These are phyloP conservation scores for Anas bernieri DNA, from an alignment of 2,797 vertebrate species.

Conservation along the genomic window DNA sequence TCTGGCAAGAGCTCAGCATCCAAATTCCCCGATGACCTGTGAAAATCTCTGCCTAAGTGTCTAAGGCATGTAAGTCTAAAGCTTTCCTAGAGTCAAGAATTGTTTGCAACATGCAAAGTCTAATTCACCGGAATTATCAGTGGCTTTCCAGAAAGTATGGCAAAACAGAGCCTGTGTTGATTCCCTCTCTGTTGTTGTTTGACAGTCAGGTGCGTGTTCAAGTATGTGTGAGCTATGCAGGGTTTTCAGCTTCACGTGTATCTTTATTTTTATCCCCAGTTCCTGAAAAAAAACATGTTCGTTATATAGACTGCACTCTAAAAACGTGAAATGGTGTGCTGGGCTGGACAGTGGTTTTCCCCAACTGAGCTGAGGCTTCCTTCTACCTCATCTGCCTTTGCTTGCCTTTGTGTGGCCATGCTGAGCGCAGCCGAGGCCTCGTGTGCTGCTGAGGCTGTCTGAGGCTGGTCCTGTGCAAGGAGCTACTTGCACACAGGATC, in stretches of 20 bases:
- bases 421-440: not conserved
- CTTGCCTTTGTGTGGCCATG: not conserved
- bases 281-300: not conserved
- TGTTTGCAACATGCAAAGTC: not conserved
- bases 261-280: not conserved
- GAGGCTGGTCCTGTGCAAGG: not conserved
- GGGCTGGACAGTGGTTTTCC: not conserved
- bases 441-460: rapidly evolving
- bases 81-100: not conserved
- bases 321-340: not conserved
- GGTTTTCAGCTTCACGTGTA: not conserved
- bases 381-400: not conserved
- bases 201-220: not conserved
- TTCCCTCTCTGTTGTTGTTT: not conserved
- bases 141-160: not conserved
- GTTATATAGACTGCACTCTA: not conserved
- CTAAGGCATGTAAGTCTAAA: not conserved
- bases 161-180: not conserved
- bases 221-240: not conserved
- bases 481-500: not conserved
- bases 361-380: not conserved
- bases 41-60: not conserved
- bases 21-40: not conserved
- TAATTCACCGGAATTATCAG: not conserved
- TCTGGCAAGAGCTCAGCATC: not conserved